Percentiles rank a stretch among this genome's conserved stretches.
phyloP scores from a whole-genome alignment of 2,888 invertebrate species.

The Hypsopygia costalis region DNA sequence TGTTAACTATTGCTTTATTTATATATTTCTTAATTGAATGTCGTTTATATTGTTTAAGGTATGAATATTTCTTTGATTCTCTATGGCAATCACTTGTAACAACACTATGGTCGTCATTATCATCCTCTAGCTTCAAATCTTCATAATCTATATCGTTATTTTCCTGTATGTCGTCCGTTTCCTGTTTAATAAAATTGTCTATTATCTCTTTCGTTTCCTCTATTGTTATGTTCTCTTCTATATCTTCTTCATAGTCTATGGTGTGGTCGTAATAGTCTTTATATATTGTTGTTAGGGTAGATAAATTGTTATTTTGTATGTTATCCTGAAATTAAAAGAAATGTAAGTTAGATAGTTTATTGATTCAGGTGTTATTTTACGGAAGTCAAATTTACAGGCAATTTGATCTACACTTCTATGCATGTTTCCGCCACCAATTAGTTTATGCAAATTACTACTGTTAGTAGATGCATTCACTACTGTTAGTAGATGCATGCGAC shows the following conservation, averaged over 20 bases:
- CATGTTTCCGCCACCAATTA: too few species aligned
- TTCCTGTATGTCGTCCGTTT: conserved; percentile 1
- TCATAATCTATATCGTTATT: conserved; percentile 3
- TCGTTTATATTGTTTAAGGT: background rate
- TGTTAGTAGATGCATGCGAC: too few species aligned
- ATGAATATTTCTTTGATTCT: background rate
- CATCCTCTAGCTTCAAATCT: conserved; percentile 10
- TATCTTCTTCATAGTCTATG: conserved; percentile 5
- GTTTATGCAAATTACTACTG: too few species aligned
- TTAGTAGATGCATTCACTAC: too few species aligned
- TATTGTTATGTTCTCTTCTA: background rate
- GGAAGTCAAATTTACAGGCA: too few species aligned
- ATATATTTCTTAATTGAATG: conserved; percentile 14
- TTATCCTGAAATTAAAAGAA: conserved; percentile 5
- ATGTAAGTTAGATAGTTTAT: too few species aligned
- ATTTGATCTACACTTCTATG: too few species aligned
- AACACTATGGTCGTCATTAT: background rate
- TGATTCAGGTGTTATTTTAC: too few species aligned
- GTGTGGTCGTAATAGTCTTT: conserved; percentile 11
- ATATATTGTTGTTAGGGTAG: conserved; percentile 5
- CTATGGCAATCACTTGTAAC: too few species aligned
- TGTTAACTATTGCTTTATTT: conserved; percentile 12
- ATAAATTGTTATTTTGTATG: background rate
- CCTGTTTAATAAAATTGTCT: conserved; percentile 8
- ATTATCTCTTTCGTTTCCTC: conserved; percentile 5